phyloP scores from a whole-genome alignment of 2,888 invertebrate genomes.

The Drosophila leonis region DNA sequence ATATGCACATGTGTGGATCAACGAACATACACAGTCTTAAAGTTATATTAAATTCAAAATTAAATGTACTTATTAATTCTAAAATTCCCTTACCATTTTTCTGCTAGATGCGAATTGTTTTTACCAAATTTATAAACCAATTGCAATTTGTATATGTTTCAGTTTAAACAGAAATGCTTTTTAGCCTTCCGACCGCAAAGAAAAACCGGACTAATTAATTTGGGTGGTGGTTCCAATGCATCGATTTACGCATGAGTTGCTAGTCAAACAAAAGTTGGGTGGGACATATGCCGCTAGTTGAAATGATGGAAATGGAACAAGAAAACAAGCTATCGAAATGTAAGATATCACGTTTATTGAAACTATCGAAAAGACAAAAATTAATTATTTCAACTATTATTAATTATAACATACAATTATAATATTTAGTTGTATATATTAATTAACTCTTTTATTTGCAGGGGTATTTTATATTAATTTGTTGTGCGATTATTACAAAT shows the following conservation, averaged over 20 bases:
- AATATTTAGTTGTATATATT: background rate
- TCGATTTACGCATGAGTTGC: slow-evolving; percentile 47
- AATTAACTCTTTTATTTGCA: background rate
- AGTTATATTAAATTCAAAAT: slow-evolving; percentile 15
- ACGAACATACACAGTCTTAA: slow-evolving; percentile 5
- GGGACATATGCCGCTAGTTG: slow-evolving; percentile 5
- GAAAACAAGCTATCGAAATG: background rate
- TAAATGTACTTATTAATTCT: slow-evolving; percentile 1
- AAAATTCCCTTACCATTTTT: slow-evolving; percentile 63
- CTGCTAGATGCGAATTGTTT: slow-evolving; percentile 54
- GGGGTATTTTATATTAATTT: background rate
- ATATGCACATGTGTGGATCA: slow-evolving; percentile 28
- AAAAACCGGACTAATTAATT: slow-evolving; percentile 77
- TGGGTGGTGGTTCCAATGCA: slow-evolving; percentile 62
- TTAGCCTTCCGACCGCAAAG: slow-evolving; percentile 67
- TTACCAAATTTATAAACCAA: slow-evolving; percentile 63
- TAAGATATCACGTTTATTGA: background rate
- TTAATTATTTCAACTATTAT: background rate
- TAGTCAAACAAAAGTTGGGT: slow-evolving; percentile 20
- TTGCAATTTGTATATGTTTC: slow-evolving; percentile 56
- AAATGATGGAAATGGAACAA: slow-evolving; percentile 5
- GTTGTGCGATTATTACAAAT: background rate
- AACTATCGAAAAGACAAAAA: background rate
- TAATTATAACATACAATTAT: background rate
- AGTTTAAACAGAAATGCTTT: slow-evolving; percentile 67